phyloP scores from a whole-genome alignment of 2,888 invertebrate species.

The Creontiades dilutus region DNA sequence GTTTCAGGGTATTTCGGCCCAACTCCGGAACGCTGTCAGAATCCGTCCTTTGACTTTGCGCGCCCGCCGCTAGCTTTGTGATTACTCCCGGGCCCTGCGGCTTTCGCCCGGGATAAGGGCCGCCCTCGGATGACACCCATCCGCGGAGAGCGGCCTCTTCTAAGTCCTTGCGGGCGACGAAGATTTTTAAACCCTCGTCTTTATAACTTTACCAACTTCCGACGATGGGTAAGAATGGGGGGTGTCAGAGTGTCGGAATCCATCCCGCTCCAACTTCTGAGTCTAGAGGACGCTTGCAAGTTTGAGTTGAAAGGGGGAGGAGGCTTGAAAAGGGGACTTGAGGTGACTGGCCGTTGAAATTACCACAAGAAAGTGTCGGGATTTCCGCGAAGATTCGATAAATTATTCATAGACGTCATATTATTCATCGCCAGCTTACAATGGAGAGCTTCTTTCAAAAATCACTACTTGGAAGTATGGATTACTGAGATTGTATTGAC shows the following conservation, averaged over 20 bases:
- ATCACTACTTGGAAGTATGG: neutral
- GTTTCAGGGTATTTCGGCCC: conserved; percentile 7
- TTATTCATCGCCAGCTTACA: conserved; percentile 2
- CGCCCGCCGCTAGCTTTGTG: conserved; percentile 13
- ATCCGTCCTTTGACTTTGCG: neutral
- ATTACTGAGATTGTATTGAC: neutral
- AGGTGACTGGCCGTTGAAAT: neutral
- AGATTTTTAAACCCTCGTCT: conserved; percentile 13
- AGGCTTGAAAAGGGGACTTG: too few relatives aligned
- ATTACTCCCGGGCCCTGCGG: conserved; percentile 6
- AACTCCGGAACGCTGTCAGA: neutral
- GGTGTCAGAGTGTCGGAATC: conserved; percentile 28
- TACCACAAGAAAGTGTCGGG: neutral
- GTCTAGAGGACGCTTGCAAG: conserved; percentile 6
- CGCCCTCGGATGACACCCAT: neutral
- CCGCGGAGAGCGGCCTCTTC: neutral
- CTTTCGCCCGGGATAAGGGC: neutral
- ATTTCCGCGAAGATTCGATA: neutral
- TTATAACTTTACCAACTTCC: conserved; percentile 8
- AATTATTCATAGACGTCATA: conserved; percentile 16
- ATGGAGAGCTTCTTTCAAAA: neutral
- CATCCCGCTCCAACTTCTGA: neutral
- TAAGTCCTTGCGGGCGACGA: conserved; percentile 1
- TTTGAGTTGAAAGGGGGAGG: neutral
- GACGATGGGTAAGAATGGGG: neutral